A percentile compares a stretch with the other conserved stretches of the same genome.
Evolutionary conservation across 2,888 invertebrate genomes (phyloP).

Genomic region (Theristus sp.): DNA sequence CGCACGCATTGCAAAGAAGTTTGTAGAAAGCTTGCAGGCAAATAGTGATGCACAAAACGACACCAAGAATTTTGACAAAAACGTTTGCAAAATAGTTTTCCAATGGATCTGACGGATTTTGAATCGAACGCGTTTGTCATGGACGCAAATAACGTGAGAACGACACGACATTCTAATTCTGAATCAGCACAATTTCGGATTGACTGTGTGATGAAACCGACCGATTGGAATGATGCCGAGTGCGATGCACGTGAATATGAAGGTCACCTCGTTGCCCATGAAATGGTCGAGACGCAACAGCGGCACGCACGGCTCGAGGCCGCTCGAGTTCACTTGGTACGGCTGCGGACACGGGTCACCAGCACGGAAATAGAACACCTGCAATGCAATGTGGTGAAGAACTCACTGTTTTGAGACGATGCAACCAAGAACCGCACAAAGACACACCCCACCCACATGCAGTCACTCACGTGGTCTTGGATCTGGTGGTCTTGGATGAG

Average conservation of each 20-base stretch:
- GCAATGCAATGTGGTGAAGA: not conserved
- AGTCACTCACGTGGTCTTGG: constrained; percentile 52
- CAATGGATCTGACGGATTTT: no score
- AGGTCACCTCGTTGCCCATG: constrained; percentile 76
- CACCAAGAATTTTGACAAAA: no score
- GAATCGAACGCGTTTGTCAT: no score
- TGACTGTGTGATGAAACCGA: constrained; percentile 20
- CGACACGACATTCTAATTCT: no score
- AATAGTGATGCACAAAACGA: no score
- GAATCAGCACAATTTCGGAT: no score
- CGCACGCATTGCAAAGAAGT: no score
- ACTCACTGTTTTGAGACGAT: not conserved
- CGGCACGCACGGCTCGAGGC: constrained; percentile 66
- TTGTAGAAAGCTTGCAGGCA: no score
- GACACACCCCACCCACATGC: not conserved
- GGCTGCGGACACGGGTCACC: constrained; percentile 81
- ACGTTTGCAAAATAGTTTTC: no score
- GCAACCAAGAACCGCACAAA: not conserved
- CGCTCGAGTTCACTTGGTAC: constrained; percentile 51
- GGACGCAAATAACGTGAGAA: no score
- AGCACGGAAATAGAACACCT: constrained; percentile 20
- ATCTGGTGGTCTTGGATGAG: constrained; percentile 52
- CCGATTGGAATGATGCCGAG: constrained; percentile 72
- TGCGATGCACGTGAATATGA: constrained; percentile 79
- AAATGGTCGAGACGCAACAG: constrained; percentile 73